phyloP scores from a whole-genome alignment of 2,888 invertebrate genomes.

The Pyrocoelia pectoralis region DNA sequence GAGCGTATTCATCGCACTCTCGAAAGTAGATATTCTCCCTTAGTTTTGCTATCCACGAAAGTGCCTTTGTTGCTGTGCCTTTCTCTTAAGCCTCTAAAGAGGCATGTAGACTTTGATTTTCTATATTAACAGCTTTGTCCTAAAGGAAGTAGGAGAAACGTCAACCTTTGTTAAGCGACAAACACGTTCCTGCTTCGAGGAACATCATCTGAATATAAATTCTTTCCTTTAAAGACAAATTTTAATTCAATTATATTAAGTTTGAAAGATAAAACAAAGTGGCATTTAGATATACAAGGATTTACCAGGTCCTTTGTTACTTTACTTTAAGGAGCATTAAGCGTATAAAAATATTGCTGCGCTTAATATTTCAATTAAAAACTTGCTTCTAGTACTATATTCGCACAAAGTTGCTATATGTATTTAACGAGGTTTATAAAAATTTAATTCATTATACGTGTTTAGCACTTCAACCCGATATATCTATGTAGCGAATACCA shows the following conservation, averaged over 20 bases:
- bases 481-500: not conserved
- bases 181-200: not conserved
- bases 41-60: not conserved
- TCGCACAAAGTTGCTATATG: no score
- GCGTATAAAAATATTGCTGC: no score
- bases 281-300: no score
- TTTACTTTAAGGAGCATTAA: no score
- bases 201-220: not conserved
- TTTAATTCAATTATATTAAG: not conserved
- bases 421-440: no score
- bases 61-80: not conserved
- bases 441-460: constrained; percentile 10
- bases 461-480: constrained; percentile 6
- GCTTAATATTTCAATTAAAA: no score
- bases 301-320: no score
- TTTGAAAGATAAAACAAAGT: not conserved
- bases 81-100: not conserved
- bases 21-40: not conserved
- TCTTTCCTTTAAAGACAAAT: not conserved
- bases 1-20: not conserved
- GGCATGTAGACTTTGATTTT: not conserved
- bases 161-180: not conserved
- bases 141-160: not conserved
- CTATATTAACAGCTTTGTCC: not conserved
- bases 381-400: no score